Conservation (phyloP, 1,140 invertebrate genomes). For the Ridgeia piscesae region DNA sequence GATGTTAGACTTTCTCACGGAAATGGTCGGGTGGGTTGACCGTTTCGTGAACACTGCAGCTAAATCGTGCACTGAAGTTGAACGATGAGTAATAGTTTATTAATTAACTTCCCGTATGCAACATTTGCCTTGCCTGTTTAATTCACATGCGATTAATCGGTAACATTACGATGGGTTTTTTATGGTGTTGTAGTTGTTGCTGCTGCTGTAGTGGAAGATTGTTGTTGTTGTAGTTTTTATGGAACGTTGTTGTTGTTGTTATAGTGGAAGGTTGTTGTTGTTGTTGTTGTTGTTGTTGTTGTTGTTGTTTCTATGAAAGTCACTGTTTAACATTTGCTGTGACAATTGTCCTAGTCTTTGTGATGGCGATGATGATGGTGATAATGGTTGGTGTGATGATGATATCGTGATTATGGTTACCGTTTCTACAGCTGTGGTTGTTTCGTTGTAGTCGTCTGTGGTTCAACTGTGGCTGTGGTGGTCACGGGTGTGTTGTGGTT, state of each 20-base stretch:
- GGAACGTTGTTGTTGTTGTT: not conserved
- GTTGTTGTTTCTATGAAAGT: not conserved
- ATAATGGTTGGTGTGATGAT: no score
- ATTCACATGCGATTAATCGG: not conserved
- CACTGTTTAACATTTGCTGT: no score
- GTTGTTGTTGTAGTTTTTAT: not conserved
- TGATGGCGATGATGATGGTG: not conserved
- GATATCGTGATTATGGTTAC: no score
- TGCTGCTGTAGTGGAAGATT: not conserved
- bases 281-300: not conserved
- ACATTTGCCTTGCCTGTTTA: not conserved
- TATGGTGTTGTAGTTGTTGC: not conserved
- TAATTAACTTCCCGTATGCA: not conserved
- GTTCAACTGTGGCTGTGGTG: not conserved
- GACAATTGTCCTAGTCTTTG: no score
- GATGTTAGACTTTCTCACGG: not conserved
- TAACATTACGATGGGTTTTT: not conserved
- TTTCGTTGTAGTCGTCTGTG: slow-evolving; percentile 5
- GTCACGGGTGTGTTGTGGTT: not conserved
- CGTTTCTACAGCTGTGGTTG: not conserved
- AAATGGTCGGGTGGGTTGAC: not conserved
- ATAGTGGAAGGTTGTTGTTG: not conserved
- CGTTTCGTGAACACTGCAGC: not conserved
- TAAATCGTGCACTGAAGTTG: not conserved
- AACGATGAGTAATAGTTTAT: not conserved